A percentile compares a stretch with the other conserved stretches of the same genome.
phyloP scores from a whole-genome alignment of 53 echinoderm and acorn worm species.

The Antedon mediterranea region DNA sequence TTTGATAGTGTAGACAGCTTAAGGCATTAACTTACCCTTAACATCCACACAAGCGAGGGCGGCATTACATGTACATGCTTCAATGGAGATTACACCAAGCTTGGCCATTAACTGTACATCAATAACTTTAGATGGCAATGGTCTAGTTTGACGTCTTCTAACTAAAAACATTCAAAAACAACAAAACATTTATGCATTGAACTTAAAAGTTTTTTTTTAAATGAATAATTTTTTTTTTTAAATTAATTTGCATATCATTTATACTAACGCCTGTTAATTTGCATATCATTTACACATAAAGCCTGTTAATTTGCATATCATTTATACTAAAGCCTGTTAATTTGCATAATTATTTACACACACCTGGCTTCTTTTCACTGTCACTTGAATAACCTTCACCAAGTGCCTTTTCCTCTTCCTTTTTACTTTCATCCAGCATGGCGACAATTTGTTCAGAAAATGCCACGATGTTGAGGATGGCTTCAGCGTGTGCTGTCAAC shows the following conservation, averaged over 20 bases:
- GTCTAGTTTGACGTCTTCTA: constrained; percentile 28
- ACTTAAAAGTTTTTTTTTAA: too few species aligned
- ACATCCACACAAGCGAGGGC: constrained; percentile 53
- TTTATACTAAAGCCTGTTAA: too few species aligned
- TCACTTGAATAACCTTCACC: constrained; percentile 91
- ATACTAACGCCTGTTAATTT: too few species aligned
- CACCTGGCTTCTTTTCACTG: constrained; percentile 65
- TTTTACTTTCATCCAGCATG: constrained; percentile 43
- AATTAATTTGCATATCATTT: too few species aligned
- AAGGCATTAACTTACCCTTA: constrained; percentile 42
- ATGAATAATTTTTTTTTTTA: too few species aligned
- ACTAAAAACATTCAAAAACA: too few species aligned
- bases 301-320: too few species aligned
- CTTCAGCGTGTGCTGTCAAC: constrained; percentile 83
- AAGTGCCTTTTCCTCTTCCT: constrained; percentile 17
- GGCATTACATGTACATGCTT: constrained; percentile 48
- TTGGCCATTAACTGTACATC: constrained; percentile 63
- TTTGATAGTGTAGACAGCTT: too few species aligned
- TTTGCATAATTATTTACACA: not conserved
- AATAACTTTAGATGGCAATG: constrained; percentile 43
- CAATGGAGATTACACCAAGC: constrained; percentile 45
- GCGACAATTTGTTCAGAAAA: constrained; percentile 79
- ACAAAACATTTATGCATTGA: too few species aligned
- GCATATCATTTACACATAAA: too few species aligned
- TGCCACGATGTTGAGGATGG: constrained; percentile 70